Evolutionary conservation across 2,888 invertebrate genomes (phyloP).

Genomic region (Timandra comae): DNA sequence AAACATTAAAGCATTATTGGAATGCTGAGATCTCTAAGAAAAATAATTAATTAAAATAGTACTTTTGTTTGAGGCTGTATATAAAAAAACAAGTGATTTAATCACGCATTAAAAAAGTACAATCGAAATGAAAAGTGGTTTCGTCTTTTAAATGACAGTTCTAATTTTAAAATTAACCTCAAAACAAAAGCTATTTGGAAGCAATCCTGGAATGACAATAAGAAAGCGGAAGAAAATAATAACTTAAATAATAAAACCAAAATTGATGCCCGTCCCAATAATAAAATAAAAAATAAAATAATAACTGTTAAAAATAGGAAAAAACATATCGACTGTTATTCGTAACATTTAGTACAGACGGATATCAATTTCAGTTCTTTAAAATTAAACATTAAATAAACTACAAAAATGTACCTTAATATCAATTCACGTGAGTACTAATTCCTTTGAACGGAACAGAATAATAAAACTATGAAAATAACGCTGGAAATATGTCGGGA

Average conservation of each 20-base stretch:
- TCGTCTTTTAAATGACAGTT: too few species aligned
- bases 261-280: constrained; percentile 43
- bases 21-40: constrained; percentile 69
- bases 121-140: too few species aligned
- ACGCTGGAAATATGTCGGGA: constrained; percentile 5
- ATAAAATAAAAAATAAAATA: constrained; percentile 26
- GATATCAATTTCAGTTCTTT: constrained; percentile 35
- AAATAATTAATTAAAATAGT: constrained; percentile 19
- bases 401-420: constrained; percentile 14
- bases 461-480: background rate
- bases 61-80: constrained; percentile 7
- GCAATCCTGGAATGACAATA: constrained; percentile 62
- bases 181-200: constrained; percentile 39
- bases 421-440: constrained; percentile 7
- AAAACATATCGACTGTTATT: constrained; percentile 6
- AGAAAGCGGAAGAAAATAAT: constrained; percentile 41
- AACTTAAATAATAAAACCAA: constrained; percentile 34
- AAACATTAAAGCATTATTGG: constrained; percentile 59
- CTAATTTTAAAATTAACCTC: too few species aligned
- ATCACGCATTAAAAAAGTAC: too few species aligned
- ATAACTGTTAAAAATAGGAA: constrained; percentile 21
- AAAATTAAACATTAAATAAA: constrained; percentile 28
- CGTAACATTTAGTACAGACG: constrained; percentile 20
- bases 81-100: background rate
- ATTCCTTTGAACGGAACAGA: background rate